Percentiles rank a stretch among this genome's conserved stretches.
Conservation (phyloP, 2,113 vertebrate species). For the Oreamnos americanus region DNA sequence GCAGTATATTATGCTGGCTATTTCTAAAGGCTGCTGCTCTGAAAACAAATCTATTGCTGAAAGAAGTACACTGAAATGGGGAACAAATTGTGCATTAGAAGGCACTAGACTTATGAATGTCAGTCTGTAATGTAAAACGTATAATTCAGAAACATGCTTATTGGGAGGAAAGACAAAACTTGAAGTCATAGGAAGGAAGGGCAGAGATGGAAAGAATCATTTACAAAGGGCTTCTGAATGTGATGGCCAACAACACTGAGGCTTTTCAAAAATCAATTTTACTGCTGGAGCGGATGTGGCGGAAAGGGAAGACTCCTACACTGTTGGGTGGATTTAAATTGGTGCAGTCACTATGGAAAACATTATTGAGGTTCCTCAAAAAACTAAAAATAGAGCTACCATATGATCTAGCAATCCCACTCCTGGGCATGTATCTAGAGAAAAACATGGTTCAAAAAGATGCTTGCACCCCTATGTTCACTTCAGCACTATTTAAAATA, state of each 20-base stretch:
- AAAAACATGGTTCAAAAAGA: not conserved
- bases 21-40: conserved; percentile 23
- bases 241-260: not conserved
- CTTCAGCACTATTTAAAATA: not conserved
- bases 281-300: not conserved
- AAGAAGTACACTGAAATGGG: conserved; percentile 3
- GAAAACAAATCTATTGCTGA: conserved; percentile 31
- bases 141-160: conserved; percentile 16
- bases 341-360: not conserved
- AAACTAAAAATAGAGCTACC: not conserved
- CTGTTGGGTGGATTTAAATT: not conserved
- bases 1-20: not conserved
- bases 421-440: not conserved
- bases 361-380: not conserved
- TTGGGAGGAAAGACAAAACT: not conserved
- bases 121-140: not conserved
- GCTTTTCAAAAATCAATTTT: not conserved
- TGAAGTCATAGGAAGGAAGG: conserved; percentile 27
- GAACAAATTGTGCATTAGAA: conserved; percentile 25
- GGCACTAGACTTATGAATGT: conserved; percentile 20
- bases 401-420: not conserved
- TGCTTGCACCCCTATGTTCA: not conserved
- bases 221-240: not conserved
- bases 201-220: conserved; percentile 1
- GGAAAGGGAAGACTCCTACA: not conserved